A percentile compares a stretch with the other conserved stretches of the same genome.
phyloP scores from a whole-genome alignment of 2,797 vertebrate species.

The Propithecus deckenii region DNA sequence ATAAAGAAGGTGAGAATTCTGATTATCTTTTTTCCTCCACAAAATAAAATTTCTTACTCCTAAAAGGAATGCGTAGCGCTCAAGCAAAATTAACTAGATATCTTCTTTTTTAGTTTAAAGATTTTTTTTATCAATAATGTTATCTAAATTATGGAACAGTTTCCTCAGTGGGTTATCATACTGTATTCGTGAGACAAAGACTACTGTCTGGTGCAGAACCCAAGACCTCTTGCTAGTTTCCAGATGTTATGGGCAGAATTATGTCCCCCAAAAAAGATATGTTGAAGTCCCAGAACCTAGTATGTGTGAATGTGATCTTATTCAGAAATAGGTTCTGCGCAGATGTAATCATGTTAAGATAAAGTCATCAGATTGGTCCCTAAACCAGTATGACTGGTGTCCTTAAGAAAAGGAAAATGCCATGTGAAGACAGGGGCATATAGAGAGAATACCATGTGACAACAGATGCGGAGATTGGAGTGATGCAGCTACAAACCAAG shows the following conservation, averaged over 20 bases:
- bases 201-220: background rate
- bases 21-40: background rate
- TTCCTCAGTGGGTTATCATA: background rate
- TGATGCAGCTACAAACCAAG: background rate
- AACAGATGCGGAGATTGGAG: background rate
- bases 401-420: background rate
- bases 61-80: background rate
- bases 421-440: background rate
- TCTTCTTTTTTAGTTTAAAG: slow-evolving; percentile 14
- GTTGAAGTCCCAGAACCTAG: background rate
- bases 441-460: background rate
- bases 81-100: slow-evolving; percentile 30
- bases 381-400: background rate
- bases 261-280: background rate
- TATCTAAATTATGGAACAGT: background rate
- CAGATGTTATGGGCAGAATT: background rate
- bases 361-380: background rate
- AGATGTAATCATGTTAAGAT: background rate
- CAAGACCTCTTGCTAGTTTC: background rate
- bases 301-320: background rate
- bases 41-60: background rate
- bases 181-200: background rate
- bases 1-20: background rate
- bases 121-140: background rate
- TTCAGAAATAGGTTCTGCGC: background rate